Evolutionary conservation across 2,113 vertebrate genomes (phyloP), one percentile per base, ranked within the genome.

Genomic region (Epinephelus lanceolatus): DNA sequence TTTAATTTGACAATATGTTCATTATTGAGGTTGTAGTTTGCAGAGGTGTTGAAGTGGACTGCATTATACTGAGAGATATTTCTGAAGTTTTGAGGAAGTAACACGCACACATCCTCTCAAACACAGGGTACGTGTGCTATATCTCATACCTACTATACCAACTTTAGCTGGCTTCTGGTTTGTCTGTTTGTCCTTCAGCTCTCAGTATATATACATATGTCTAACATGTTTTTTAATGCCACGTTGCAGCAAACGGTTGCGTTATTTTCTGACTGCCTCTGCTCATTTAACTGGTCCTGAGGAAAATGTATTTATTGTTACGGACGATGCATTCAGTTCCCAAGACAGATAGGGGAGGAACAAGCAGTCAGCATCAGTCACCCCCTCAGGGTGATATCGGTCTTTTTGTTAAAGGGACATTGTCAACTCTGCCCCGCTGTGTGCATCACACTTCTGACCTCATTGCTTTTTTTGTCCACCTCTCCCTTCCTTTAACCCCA

Each of bases 381-480:
- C 49, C 59, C 76, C 71, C 60, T 80, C 60, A 51, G 83, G 80
- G 47, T 60, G 70, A 67, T 27, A 6, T 42, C 2, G 71, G 61
- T 79, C 63, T 23, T 55, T 86, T 72, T 47, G 37, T 23, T 78
- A 70, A 90, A 83, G 59, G 60, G 67, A 62, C 66, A 70, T 77
- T 49, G 76, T 80, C 65, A 68, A 45, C 80, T 86, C 45, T 70
- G 59, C 67, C 86, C 81, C n/a, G 70, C 75, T 83, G 71, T 70
- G 67, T 71, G 45, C 59, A 65, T 85, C 72, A 27, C 40, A 27
- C 66, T 40, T 73, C 69, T 82, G 79, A 87, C 71, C 75, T 80
- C 55, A 49, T 23, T 55, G 45, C 81, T 86, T 73, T 86, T 73
- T 83, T 77, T 84, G 40, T 89, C 79, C 76, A 80, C 71, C 25